These are phyloP conservation scores for Atta texana DNA, from an alignment of 1,140 invertebrate genomes.

Conservation along the genomic window DNA sequence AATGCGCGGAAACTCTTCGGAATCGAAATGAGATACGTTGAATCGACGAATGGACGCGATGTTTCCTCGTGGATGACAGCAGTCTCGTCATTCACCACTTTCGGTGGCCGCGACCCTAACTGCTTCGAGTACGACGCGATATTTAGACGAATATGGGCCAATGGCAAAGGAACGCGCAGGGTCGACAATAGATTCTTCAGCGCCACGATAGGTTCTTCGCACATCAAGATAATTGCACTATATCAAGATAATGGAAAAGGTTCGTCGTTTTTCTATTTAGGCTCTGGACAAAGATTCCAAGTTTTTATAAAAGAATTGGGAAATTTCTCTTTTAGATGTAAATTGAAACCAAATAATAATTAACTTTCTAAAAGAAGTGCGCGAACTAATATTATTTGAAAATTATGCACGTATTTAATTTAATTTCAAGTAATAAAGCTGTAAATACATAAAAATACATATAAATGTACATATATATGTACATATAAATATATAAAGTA, in stretches of 20 bases:
- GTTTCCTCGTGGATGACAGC: slow-evolving; percentile 11
- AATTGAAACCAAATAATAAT: neutral
- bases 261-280: neutral
- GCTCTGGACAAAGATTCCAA: too few species aligned
- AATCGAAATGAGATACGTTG: neutral
- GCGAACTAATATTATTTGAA: too few species aligned
- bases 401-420: too few species aligned
- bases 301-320: neutral
- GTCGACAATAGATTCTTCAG: slow-evolving; percentile 38
- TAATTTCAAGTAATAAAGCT: neutral
- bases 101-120: slow-evolving; percentile 45
- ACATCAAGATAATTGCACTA: neutral
- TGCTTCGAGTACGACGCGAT: slow-evolving; percentile 23
- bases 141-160: slow-evolving; percentile 59
- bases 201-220: neutral
- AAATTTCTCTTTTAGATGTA: neutral
- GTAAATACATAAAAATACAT: neutral
- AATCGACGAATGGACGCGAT: neutral
- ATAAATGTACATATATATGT: too few species aligned
- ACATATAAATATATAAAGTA: too few species aligned
- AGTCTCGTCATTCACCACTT: slow-evolving; percentile 33
- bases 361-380: too few species aligned
- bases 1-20: neutral
- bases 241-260: neutral
- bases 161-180: slow-evolving; percentile 41